Base-by-base conservation (phyloP, 2,797 vertebrate species). In the Carapus acus region DNA sequence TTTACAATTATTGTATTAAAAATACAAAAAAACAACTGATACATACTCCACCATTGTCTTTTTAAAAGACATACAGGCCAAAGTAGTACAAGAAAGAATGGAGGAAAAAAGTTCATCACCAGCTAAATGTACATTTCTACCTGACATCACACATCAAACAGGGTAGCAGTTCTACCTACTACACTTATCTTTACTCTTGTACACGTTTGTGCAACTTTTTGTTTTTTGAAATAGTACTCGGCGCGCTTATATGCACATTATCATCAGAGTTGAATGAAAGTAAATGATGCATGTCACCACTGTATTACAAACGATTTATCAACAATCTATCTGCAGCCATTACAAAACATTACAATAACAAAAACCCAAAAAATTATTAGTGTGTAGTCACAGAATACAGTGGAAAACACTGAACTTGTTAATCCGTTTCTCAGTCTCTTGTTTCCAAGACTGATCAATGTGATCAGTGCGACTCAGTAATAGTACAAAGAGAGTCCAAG, bases 1-100 rank as follows among this genome's bases (percentile, higher is more conserved):
- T 98, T 92, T 98, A 98, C 96, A 98, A 97, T 97, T 97, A 94
- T 97, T 96, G 93, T 98, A 98, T 98, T 98, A 95, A 98, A 98
- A 98, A 98, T 98, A 98, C 95, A 97, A 98, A n/a, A n/a, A 97
- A 87, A 88, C 80, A 80, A 85, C 79, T 18, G 89, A 95, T 93
- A 94, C 93, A 78, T 92, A 96, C 93, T 96, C 93, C 91, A 93
- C 94, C 94, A 88, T 81, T 97, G 96, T 97, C 96, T 98, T 98
- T 98, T 91, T 98, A 96, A 97, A 98, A 98, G 96, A 98, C 95
- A 92, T 98, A 98, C 93, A 97, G 94, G 95, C 92, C 90, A 88
- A 93, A 97, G 94, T 90, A 92, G 91, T 91, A 92, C 90, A 88
- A 93, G 92, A 83, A 93, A 94, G 88, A 88, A 92, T 92, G 89